A percentile compares a stretch with the other conserved stretches of the same genome.
Evolutionary conservation across 2,888 invertebrate species (phyloP).

Genomic region (Epistrophella euchroma): DNA sequence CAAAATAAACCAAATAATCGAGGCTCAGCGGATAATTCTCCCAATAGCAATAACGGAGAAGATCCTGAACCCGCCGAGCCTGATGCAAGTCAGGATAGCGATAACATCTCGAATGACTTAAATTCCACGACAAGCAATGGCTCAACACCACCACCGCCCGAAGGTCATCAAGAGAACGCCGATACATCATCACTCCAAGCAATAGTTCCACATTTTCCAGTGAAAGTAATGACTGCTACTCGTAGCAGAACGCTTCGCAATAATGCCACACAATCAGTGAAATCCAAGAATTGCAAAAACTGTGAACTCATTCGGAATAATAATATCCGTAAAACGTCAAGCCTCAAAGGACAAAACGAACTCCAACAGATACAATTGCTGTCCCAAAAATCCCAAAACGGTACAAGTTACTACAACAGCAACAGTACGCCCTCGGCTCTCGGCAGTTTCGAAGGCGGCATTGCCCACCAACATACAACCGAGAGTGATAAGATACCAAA

Average conservation of each 20-base stretch:
- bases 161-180: constrained; percentile 80
- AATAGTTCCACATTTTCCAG: constrained; percentile 54
- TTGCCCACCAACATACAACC: constrained; percentile 69
- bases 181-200: constrained; percentile 78
- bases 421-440: constrained; percentile 80
- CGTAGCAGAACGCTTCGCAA: constrained; percentile 48
- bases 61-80: constrained; percentile 78
- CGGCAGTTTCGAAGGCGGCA: constrained; percentile 78
- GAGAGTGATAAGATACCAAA: constrained; percentile 84
- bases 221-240: constrained; percentile 58
- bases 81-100: constrained; percentile 73
- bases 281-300: constrained; percentile 77
- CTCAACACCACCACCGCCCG: constrained; percentile 82
- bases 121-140: constrained; percentile 80
- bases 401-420: constrained; percentile 78
- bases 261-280: constrained; percentile 47
- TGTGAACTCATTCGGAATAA: constrained; percentile 78
- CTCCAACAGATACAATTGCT: constrained; percentile 72
- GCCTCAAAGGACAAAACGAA: constrained; percentile 80
- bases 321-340: constrained; percentile 80
- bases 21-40: constrained; percentile 77
- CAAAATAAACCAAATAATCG: constrained; percentile 78
- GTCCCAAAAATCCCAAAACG: constrained; percentile 69
- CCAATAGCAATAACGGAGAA: constrained; percentile 75
- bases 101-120: constrained; percentile 77